A percentile compares a stretch with the other conserved stretches of the same genome.
Evolutionary conservation across 2,113 vertebrate species (phyloP).

Genomic region (Paralichthys olivaceus): DNA sequence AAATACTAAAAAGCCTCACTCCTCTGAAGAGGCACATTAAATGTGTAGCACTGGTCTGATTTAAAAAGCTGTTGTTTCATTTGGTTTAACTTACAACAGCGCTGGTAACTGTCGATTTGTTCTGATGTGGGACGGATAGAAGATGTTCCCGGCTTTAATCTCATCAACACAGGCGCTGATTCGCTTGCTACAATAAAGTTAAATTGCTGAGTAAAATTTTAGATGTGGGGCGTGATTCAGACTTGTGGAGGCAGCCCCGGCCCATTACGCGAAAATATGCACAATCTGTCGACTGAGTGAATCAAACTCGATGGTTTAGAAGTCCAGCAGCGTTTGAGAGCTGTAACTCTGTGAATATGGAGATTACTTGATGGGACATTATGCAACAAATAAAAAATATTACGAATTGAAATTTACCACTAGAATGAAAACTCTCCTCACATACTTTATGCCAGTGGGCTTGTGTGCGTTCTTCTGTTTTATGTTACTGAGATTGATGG

Average conservation of each 20-base stretch:
- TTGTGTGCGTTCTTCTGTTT: slow-evolving; percentile 57
- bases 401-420: slow-evolving; percentile 10
- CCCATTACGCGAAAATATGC: slow-evolving; percentile 25
- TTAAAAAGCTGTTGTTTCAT: slow-evolving; percentile 8
- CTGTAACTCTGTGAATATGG: neutral
- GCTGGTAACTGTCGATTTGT: slow-evolving; percentile 3
- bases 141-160: neutral
- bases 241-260: slow-evolving; percentile 26
- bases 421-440: neutral
- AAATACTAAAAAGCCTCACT: slow-evolving; percentile 14
- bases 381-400: slow-evolving; percentile 2
- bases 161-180: neutral
- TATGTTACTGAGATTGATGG: slow-evolving; percentile 64
- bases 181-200: slow-evolving; percentile 20
- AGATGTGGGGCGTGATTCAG: slow-evolving; percentile 18
- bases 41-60: neutral
- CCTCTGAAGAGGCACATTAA: slow-evolving; percentile 14
- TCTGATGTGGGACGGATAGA: slow-evolving; percentile 6
- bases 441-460: slow-evolving; percentile 16
- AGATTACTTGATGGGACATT: slow-evolving; percentile 8
- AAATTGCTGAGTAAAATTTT: slow-evolving; percentile 19
- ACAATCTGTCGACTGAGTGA: neutral
- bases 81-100: slow-evolving; percentile 16
- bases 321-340: neutral
- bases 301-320: slow-evolving; percentile 1